Evolutionary conservation across 2,113 vertebrate species (phyloP).

Genomic region (Silurus meridionalis): DNA sequence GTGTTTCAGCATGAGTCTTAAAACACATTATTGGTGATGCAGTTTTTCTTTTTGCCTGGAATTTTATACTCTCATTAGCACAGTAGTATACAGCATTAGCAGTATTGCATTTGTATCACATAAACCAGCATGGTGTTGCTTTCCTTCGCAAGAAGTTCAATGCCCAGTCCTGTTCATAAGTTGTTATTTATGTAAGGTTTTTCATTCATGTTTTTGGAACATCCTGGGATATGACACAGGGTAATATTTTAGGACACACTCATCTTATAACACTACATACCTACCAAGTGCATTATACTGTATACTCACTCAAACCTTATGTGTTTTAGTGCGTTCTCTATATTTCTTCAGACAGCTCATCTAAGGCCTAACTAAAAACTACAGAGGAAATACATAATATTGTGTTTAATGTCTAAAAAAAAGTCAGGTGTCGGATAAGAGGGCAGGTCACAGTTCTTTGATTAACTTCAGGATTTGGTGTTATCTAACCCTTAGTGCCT

Average conservation of each 20-base stretch:
- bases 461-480: background rate
- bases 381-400: conserved; percentile 1
- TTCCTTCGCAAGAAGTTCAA: background rate
- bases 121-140: background rate
- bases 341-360: background rate
- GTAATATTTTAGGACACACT: background rate
- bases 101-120: background rate
- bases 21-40: too few species aligned
- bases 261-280: background rate
- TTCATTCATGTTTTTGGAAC: background rate
- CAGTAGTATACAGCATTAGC: too few species aligned
- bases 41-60: too few species aligned
- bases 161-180: background rate
- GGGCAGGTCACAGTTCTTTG: background rate
- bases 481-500: conserved; percentile 16
- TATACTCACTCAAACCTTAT: background rate
- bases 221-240: background rate
- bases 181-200: background rate
- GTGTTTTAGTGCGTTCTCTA: background rate
- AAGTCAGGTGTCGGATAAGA: background rate
- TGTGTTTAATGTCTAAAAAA: background rate
- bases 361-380: background rate
- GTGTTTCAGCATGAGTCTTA: too few species aligned
- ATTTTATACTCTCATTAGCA: too few species aligned
- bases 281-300: background rate